Evolutionary conservation across 1,140 invertebrate genomes (phyloP).

Genomic region (Lordiphosa mommai): DNA sequence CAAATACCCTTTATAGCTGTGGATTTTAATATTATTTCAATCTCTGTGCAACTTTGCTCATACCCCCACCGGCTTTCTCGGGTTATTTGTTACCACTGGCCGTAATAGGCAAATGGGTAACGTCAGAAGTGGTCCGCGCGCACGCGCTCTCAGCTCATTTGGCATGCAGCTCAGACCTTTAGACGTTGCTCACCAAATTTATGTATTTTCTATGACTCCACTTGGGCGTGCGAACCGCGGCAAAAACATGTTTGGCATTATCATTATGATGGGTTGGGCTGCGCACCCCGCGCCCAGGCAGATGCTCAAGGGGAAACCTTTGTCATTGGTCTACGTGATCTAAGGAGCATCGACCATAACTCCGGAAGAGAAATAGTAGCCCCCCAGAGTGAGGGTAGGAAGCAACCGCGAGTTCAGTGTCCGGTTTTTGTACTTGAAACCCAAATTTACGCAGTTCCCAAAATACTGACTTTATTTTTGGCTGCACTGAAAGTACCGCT

Average conservation of each 20-base stretch:
- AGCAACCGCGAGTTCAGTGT: constrained; percentile 53
- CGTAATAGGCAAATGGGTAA: constrained; percentile 13
- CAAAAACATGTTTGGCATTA: constrained; percentile 38
- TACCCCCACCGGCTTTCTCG: constrained; percentile 3
- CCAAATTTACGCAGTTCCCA: constrained; percentile 69
- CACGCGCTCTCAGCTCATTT: constrained; percentile 55
- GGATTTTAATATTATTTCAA: too few relatives aligned
- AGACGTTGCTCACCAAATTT: constrained; percentile 20
- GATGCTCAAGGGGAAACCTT: constrained; percentile 9
- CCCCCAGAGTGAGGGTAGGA: constrained; percentile 31
- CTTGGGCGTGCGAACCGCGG: constrained; percentile 54
- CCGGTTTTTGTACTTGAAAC: constrained; percentile 73
- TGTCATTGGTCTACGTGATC: constrained; percentile 42
- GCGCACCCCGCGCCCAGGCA: constrained; percentile 2
- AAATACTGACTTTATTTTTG: constrained; percentile 53
- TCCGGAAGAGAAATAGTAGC: constrained; percentile 39
- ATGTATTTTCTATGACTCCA: constrained; percentile 26
- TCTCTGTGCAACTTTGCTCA: neutral
- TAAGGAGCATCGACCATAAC: constrained; percentile 21
- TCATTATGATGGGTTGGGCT: constrained; percentile 21
- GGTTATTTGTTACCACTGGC: neutral
- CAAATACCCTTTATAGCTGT: too few relatives aligned
- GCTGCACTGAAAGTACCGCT: constrained; percentile 56
- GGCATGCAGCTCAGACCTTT: constrained; percentile 31
- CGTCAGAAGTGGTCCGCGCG: constrained; percentile 39